Evolutionary conservation across 2,888 invertebrate genomes (phyloP), one percentile per base, ranked within the genome.

Genomic region (Phaedon cochleariae): DNA sequence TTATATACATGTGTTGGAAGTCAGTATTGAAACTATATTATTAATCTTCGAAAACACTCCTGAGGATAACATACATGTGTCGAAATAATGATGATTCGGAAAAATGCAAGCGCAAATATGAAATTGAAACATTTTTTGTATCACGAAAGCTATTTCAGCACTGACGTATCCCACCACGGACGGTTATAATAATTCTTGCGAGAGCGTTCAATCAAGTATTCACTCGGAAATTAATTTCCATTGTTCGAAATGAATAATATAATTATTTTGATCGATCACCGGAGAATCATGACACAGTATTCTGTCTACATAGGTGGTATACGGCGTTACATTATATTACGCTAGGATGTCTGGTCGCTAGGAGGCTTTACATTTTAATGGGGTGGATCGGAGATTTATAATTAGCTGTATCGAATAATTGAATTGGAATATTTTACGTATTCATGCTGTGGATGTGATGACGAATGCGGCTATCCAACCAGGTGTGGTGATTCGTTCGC

Each of bases 341-440:
- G 7, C 4, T 17, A n/a, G 41, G 55, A 55, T 21, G 12, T n/a
- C 41, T 15, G 15, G 41, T 41, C 41, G 41, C 41, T 15, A 20
- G 41, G 20, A 31, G 62, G 67, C 67, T 64, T 67, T 55, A 61
- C 54, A 65, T 69, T 54, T 66, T 62, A 67, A 67, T 65, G 63
- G 52, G 60, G 53, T 67, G 59, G 68, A 68, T 72, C 69, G 57
- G 69, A 61, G 68, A 69, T 72, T 70, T 72, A 73, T 71, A 73
- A 73, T 72, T 73, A 73, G 69, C 60, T 59, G 62, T 21, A 68
- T 67, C 64, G 59, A 55, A 67, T 74, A 74, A 74, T 74, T 73
- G 73, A 74, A 74, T 71, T 68, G 59, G 72, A 70, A 74, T 70
- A 71, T 72, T 74, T 74, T 62, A 65, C 68, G 70, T 62, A 67